phyloP scores from a whole-genome alignment of 2,888 invertebrate genomes.

The Drosophila sordidapex region DNA sequence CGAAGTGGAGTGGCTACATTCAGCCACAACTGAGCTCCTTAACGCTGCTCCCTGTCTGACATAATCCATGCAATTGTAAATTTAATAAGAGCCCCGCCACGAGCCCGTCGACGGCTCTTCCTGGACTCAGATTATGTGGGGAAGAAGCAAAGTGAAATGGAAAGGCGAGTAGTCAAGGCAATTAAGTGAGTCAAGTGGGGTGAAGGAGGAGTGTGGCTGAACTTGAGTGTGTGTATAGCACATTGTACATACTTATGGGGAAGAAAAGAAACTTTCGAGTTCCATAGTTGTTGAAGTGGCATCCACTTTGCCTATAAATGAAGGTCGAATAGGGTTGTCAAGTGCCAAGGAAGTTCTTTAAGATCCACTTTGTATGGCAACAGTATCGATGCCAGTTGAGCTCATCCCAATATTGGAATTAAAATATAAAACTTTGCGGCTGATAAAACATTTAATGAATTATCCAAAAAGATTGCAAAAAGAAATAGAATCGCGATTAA shows the following conservation, averaged over 20 bases:
- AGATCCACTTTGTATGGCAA: constrained; percentile 3
- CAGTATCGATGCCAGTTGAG: neutral
- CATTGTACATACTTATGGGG: neutral
- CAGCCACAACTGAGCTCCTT: constrained; percentile 77
- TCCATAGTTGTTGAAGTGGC: constrained; percentile 32
- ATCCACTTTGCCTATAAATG: constrained; percentile 23
- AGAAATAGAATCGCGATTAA: neutral
- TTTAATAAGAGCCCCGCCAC: constrained; percentile 64
- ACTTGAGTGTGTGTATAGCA: constrained; percentile 25
- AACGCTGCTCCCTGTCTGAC: constrained; percentile 72
- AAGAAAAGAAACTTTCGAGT: constrained; percentile 49
- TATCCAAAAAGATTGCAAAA: neutral
- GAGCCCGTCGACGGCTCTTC: constrained; percentile 1
- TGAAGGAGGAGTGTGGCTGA: neutral
- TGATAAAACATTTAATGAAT: neutral
- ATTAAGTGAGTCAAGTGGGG: constrained; percentile 53
- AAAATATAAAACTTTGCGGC: neutral
- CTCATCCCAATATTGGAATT: neutral
- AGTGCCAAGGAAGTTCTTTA: neutral
- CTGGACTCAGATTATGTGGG: constrained; percentile 28
- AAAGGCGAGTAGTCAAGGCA: constrained; percentile 59
- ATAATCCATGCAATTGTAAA: constrained; percentile 81
- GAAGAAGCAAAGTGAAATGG: constrained; percentile 22
- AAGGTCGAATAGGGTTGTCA: constrained; percentile 28
- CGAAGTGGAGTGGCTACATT: constrained; percentile 74